Evolutionary conservation across 2,113 vertebrate species (phyloP).

Genomic region (Benthochromis sp.): DNA sequence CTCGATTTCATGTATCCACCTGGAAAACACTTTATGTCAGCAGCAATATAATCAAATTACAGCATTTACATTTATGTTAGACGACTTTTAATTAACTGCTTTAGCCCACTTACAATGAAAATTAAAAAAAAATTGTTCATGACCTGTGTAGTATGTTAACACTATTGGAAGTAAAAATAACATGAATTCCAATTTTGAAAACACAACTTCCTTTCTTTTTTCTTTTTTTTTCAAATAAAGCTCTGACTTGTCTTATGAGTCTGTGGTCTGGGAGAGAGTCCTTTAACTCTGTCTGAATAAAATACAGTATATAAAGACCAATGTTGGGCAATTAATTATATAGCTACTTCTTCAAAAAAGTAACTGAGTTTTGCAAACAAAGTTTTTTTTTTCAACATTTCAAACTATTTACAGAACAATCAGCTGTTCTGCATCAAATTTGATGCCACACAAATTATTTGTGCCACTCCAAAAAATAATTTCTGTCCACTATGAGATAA

Average conservation of each 20-base stretch:
- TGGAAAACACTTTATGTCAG: background rate
- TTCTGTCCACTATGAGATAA: background rate
- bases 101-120: background rate
- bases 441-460: background rate
- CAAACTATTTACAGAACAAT: background rate
- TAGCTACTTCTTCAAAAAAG: background rate
- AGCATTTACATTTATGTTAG: background rate
- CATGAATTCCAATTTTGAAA: background rate
- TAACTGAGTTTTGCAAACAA: background rate
- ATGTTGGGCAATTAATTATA: background rate
- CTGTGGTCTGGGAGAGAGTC: background rate
- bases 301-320: background rate
- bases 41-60: background rate
- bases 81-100: rapidly evolving
- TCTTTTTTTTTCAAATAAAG: background rate
- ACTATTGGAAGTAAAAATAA: background rate
- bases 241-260: background rate
- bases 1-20: background rate
- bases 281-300: background rate
- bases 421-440: rapidly evolving
- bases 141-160: background rate
- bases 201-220: background rate
- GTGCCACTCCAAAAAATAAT: background rate
- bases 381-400: background rate
- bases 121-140: rapidly evolving